Evolutionary conservation across 2,113 vertebrate genomes (phyloP).

Genomic region (Halichoerus grypus): DNA sequence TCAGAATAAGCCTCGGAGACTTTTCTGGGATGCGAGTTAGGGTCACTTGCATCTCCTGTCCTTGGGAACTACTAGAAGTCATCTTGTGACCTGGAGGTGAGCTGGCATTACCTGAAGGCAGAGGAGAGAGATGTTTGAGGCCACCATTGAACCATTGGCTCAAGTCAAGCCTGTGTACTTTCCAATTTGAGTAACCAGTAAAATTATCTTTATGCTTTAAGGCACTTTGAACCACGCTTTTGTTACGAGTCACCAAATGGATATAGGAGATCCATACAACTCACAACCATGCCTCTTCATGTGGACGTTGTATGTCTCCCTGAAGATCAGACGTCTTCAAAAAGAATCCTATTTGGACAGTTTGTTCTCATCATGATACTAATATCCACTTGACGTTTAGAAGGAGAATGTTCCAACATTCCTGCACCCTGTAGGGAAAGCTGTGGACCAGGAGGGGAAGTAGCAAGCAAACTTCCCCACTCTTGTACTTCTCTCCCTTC

Average conservation of each 20-base stretch:
- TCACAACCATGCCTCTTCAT: rapidly evolving
- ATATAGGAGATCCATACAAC: background rate
- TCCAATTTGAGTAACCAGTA: background rate
- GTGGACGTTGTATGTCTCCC: background rate
- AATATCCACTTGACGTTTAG: background rate
- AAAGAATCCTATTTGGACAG: background rate
- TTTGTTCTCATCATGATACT: background rate
- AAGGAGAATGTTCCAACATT: background rate
- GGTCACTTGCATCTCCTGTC: background rate
- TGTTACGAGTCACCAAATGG: background rate
- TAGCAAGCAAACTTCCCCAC: background rate
- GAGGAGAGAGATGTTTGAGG: background rate
- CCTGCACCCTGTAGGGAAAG: background rate
- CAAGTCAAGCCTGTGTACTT: background rate
- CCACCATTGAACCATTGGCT: background rate
- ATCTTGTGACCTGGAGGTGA: background rate
- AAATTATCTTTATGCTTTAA: background rate
- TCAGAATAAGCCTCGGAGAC: background rate
- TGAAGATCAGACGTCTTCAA: background rate
- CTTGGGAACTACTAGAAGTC: background rate
- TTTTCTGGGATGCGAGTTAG: background rate
- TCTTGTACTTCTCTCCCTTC: background rate
- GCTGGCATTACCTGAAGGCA: background rate
- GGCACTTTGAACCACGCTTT: background rate
- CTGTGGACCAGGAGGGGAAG: background rate